These are phyloP conservation scores for Leptarthrus brevirostris DNA, from an alignment of 2,888 invertebrate genomes.

Conservation along the genomic window DNA sequence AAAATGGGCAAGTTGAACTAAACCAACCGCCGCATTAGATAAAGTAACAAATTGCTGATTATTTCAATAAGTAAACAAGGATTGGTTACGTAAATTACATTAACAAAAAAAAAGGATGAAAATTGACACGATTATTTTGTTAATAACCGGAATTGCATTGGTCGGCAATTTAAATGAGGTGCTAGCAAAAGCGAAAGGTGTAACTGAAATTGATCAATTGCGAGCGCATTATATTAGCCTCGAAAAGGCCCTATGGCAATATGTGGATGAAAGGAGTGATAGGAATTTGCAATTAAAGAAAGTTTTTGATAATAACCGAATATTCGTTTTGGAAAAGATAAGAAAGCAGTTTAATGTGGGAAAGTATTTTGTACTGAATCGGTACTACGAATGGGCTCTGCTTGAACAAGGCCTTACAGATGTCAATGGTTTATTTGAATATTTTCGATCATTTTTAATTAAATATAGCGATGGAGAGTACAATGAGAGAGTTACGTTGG, in stretches of 20 bases:
- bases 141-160: not conserved
- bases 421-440: constrained; percentile 75
- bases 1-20: too few species aligned
- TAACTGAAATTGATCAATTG: constrained; percentile 70
- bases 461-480: constrained; percentile 62
- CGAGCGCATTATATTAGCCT: constrained; percentile 72
- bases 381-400: constrained; percentile 75
- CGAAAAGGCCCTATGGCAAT: constrained; percentile 67
- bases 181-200: constrained; percentile 48
- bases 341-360: constrained; percentile 56
- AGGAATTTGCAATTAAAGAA: constrained; percentile 61
- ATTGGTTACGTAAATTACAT: not conserved
- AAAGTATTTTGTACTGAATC: constrained; percentile 62
- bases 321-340: constrained; percentile 58
- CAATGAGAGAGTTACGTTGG: constrained; percentile 71
- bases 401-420: constrained; percentile 72
- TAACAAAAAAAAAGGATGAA: not conserved
- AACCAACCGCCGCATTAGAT: too few species aligned
- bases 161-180: constrained; percentile 30
- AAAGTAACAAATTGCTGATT: too few species aligned
- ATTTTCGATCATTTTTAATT: constrained; percentile 71
- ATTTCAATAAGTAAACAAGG: too few species aligned
- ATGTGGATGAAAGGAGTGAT: constrained; percentile 59
- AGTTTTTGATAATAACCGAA: constrained; percentile 62
- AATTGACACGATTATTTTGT: not conserved